Percentiles rank a stretch among this genome's conserved stretches.
These are phyloP conservation scores for Lepidochrysops patricia DNA, from an alignment of 2,888 invertebrate genomes.

Conservation along the genomic window DNA sequence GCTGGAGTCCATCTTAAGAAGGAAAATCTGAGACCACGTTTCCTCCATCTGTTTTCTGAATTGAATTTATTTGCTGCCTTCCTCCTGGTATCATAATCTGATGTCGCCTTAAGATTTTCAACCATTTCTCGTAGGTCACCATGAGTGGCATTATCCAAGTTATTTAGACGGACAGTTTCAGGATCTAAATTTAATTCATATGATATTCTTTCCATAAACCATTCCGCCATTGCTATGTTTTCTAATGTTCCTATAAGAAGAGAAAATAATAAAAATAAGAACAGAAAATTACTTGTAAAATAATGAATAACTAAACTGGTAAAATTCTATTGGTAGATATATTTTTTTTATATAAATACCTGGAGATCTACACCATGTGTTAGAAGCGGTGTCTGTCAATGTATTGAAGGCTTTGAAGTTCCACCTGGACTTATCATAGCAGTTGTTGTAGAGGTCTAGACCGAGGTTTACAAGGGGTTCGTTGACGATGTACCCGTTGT, in stretches of 20 bases:
- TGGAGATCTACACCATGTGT: slow-evolving; percentile 35
- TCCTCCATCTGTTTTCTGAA: slow-evolving; percentile 82
- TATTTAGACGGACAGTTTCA: slow-evolving; percentile 55
- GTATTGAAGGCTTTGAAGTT: slow-evolving; percentile 37
- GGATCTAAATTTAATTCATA: slow-evolving; percentile 73
- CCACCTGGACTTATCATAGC: slow-evolving; percentile 66
- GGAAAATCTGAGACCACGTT: slow-evolving; percentile 80
- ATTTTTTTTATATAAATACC: slow-evolving; percentile 27
- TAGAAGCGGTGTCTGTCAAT: slow-evolving; percentile 32
- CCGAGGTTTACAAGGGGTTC: slow-evolving; percentile 47
- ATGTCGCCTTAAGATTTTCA: slow-evolving; percentile 48
- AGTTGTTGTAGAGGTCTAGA: slow-evolving; percentile 32
- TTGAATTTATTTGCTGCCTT: slow-evolving; percentile 74
- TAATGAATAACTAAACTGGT: too few species aligned
- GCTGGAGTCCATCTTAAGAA: slow-evolving; percentile 79
- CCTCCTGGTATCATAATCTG: slow-evolving; percentile 62
- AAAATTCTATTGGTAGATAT: too few species aligned
- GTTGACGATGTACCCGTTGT: slow-evolving; percentile 62
- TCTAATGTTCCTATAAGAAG: slow-evolving; percentile 77
- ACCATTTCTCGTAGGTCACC: slow-evolving; percentile 53
- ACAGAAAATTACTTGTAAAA: neutral
- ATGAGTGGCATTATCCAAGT: slow-evolving; percentile 50
- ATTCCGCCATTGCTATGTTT: slow-evolving; percentile 76
- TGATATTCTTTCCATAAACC: slow-evolving; percentile 79
- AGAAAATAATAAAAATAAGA: neutral